Conservation (phyloP, 2,888 invertebrate genomes). For the Acleris cristana region DNA sequence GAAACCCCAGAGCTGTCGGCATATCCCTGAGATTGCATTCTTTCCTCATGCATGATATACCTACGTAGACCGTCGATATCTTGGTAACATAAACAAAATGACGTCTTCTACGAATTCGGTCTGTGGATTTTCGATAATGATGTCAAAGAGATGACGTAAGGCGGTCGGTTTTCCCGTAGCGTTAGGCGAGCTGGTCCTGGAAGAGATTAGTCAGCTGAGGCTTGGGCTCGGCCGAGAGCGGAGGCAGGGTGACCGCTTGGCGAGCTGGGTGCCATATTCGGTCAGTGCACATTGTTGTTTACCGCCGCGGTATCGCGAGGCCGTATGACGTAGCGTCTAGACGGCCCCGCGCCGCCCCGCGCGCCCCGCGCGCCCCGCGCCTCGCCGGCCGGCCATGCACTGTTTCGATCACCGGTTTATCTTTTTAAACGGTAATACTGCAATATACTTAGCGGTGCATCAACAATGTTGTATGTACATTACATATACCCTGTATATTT, state of each 20-base stretch:
- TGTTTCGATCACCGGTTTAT: conserved; percentile 80
- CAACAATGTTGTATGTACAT: conserved; percentile 13
- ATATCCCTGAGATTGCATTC: neutral
- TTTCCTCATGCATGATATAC: too few species aligned
- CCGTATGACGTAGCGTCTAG: conserved; percentile 85
- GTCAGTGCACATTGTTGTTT: conserved; percentile 83
- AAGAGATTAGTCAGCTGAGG: neutral
- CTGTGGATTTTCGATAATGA: neutral
- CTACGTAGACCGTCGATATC: neutral
- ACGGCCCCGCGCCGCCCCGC: conserved; percentile 58
- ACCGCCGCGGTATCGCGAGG: conserved; percentile 85
- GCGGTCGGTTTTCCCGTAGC: neutral
- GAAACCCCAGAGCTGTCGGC: neutral
- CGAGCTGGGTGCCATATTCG: conserved; percentile 79
- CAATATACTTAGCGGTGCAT: conserved; percentile 51
- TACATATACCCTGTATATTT: conserved; percentile 1
- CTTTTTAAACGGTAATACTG: conserved; percentile 78
- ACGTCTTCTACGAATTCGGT: conserved; percentile 10
- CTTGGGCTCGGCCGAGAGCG: too few species aligned
- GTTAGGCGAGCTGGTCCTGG: neutral
- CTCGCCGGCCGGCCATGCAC: conserved; percentile 64
- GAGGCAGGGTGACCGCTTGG: conserved; percentile 57
- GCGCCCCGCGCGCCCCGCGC: conserved; percentile 48
- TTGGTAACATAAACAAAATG: conserved; percentile 9
- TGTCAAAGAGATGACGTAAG: neutral